phyloP scores from a whole-genome alignment of 2,797 vertebrate genomes.

The Smutsia gigantea region DNA sequence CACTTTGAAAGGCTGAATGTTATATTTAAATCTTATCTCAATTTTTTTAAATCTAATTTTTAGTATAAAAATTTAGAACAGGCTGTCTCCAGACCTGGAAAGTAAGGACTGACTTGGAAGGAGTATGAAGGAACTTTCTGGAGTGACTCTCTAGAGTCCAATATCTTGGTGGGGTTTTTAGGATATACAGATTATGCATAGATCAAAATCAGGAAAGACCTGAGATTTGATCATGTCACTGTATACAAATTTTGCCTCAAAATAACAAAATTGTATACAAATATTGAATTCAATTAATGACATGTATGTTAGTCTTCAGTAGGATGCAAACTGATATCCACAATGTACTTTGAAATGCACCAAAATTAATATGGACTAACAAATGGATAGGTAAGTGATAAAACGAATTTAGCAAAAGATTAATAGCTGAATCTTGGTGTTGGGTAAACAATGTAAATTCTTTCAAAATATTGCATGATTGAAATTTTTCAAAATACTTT shows the following conservation, averaged over 20 bases:
- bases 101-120: background rate
- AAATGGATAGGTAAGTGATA: background rate
- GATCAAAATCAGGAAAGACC: background rate
- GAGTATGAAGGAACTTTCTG: background rate
- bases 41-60: background rate
- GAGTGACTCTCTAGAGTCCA: background rate
- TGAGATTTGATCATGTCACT: background rate
- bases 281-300: background rate
- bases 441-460: background rate
- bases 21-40: background rate
- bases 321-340: background rate
- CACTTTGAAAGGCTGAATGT: background rate
- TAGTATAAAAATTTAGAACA: background rate
- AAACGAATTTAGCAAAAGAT: conserved; percentile 5
- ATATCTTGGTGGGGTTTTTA: background rate
- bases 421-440: background rate
- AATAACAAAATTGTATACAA: background rate
- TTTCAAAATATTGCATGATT: background rate
- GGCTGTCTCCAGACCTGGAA: background rate
- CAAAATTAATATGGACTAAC: conserved; percentile 35
- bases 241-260: background rate
- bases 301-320: background rate
- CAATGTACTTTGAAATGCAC: conserved; percentile 1
- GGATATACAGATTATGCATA: background rate
- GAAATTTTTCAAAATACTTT: conserved; percentile 22